These are phyloP conservation scores for Drosophila trichaetosa DNA, from an alignment of 2,888 invertebrate species.

Conservation along the genomic window DNA sequence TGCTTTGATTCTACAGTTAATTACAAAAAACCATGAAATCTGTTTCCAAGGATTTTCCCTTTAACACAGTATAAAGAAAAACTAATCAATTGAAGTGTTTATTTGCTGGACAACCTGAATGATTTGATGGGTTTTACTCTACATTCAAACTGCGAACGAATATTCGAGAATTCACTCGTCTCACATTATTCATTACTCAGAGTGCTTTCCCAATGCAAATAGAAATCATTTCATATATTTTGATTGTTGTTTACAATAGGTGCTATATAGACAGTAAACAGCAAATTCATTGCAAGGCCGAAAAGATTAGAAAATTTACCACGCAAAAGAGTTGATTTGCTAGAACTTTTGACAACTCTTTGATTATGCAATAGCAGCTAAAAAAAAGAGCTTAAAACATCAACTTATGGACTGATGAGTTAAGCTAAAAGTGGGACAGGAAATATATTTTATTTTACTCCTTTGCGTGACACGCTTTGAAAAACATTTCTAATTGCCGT, in stretches of 20 bases:
- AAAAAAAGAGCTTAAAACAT: neutral
- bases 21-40: neutral
- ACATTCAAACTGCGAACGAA: neutral
- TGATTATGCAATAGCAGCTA: neutral
- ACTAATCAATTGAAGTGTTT: neutral
- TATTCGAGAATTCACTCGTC: neutral
- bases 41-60: constrained; percentile 1
- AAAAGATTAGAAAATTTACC: neutral
- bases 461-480: neutral
- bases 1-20: constrained; percentile 3
- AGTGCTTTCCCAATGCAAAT: neutral
- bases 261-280: neutral
- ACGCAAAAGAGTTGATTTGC: neutral
- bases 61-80: neutral
- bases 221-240: too few relatives aligned
- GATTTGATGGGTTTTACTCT: neutral
- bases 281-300: neutral
- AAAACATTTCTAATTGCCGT: neutral
- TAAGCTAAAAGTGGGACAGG: neutral
- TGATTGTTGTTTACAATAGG: neutral
- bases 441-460: neutral
- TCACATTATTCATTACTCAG: neutral
- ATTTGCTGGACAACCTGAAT: neutral
- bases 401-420: neutral
- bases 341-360: neutral